phyloP scores from a whole-genome alignment of 2,888 invertebrate genomes.

The Agriopis marginaria region DNA sequence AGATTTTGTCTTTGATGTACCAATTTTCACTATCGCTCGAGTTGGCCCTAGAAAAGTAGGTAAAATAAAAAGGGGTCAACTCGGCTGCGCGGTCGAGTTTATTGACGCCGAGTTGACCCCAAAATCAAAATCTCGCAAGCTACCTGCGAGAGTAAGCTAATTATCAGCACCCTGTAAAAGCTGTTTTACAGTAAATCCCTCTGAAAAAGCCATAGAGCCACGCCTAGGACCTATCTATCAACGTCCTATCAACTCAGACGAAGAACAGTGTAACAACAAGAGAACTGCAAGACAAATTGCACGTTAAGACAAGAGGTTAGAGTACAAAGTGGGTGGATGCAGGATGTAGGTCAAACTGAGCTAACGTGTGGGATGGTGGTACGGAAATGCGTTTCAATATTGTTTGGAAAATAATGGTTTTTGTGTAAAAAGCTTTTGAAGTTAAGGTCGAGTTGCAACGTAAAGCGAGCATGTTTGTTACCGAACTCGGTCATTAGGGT shows the following conservation, averaged over 20 bases:
- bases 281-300: slow-evolving; percentile 24
- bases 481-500: no score
- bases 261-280: slow-evolving; percentile 20
- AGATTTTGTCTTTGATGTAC: no score
- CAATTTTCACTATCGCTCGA: no score
- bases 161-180: slow-evolving; percentile 11
- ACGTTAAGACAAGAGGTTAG: slow-evolving; percentile 35
- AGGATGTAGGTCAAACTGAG: slow-evolving; percentile 44
- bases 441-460: background rate
- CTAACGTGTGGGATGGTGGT: slow-evolving; percentile 46
- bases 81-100: no score
- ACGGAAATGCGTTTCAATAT: slow-evolving; percentile 49
- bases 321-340: slow-evolving; percentile 17
- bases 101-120: no score
- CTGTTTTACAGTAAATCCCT: slow-evolving; percentile 25
- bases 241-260: slow-evolving; percentile 38
- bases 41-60: no score
- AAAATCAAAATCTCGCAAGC: no score
- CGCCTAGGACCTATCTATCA: slow-evolving; percentile 47
- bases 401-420: slow-evolving; percentile 41
- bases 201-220: slow-evolving; percentile 29
- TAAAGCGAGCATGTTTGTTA: no score
- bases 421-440: slow-evolving; percentile 17
- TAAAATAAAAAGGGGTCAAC: no score
- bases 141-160: background rate